Conservation (phyloP, 2,888 invertebrate species). For the Seladonia tumulorum region DNA sequence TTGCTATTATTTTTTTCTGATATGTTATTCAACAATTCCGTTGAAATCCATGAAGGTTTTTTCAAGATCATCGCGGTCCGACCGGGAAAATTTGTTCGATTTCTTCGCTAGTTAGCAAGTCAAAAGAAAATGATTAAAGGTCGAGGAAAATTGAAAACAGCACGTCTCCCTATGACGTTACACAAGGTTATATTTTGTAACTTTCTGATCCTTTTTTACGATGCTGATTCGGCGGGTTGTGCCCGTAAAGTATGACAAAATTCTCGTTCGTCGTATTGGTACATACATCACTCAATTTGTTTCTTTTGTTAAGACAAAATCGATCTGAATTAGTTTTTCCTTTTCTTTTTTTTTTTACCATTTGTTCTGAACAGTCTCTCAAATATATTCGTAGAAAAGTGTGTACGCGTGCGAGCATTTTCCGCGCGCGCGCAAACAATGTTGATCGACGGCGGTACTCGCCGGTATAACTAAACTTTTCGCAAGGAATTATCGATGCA, state of each 20-base stretch:
- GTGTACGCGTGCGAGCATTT: slow-evolving; percentile 16
- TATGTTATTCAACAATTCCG: too few species aligned
- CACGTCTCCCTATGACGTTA: slow-evolving; percentile 70
- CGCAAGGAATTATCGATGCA: slow-evolving; percentile 18
- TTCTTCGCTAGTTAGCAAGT: too few species aligned
- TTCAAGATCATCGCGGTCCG: too few species aligned
- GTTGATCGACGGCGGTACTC: slow-evolving; percentile 8
- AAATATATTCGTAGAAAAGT: slow-evolving; percentile 61
- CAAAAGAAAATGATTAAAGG: slow-evolving; percentile 1
- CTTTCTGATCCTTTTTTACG: slow-evolving; percentile 61
- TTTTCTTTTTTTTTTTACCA: slow-evolving; percentile 27
- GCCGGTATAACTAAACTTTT: neutral
- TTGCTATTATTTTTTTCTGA: too few species aligned
- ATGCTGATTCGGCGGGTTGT: slow-evolving; percentile 58
- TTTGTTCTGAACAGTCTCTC: slow-evolving; percentile 68
- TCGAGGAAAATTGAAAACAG: slow-evolving; percentile 48
- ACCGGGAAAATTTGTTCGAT: too few species aligned
- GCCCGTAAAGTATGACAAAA: slow-evolving; percentile 68
- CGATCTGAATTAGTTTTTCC: slow-evolving; percentile 52
- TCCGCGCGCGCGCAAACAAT: slow-evolving; percentile 7
- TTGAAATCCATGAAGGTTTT: too few species aligned
- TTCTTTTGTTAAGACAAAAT: slow-evolving; percentile 32
- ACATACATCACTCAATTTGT: slow-evolving; percentile 56
- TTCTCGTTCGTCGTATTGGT: slow-evolving; percentile 63
- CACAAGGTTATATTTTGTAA: slow-evolving; percentile 79